Conservation (phyloP, 2,888 invertebrate species). For the Oligia latruncula region DNA sequence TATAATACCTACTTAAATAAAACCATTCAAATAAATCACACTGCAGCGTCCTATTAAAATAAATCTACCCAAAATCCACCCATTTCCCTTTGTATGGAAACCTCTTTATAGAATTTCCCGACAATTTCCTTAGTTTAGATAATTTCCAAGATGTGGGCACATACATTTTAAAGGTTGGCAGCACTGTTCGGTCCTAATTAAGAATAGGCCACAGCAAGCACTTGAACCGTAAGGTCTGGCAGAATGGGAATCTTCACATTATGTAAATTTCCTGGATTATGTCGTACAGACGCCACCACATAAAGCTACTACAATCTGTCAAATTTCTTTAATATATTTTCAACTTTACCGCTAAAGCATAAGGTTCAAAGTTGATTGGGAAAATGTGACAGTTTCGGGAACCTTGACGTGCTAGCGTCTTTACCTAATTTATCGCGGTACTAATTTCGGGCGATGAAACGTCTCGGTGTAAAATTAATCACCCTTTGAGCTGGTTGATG, state of each 20-base stretch:
- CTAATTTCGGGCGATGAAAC: slow-evolving; percentile 66
- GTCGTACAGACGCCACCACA: slow-evolving; percentile 46
- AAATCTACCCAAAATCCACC: slow-evolving; percentile 41
- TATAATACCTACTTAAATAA: slow-evolving; percentile 60
- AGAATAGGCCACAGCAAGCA: slow-evolving; percentile 69
- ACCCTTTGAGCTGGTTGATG: slow-evolving; percentile 43
- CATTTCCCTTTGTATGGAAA: slow-evolving; percentile 33
- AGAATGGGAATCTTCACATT: slow-evolving; percentile 74
- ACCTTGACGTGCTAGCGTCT: too few relatives aligned
- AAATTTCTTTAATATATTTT: too few relatives aligned
- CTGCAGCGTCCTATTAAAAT: slow-evolving; percentile 37
- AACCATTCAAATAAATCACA: slow-evolving; percentile 47
- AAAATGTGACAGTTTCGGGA: too few relatives aligned
- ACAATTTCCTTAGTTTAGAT: slow-evolving; percentile 46
- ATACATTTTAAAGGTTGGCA: slow-evolving; percentile 57
- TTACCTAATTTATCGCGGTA: slow-evolving; percentile 67
- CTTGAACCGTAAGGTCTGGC: slow-evolving; percentile 66
- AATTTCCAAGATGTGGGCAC: slow-evolving; percentile 47
- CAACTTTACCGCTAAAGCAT: too few relatives aligned
- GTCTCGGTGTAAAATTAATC: slow-evolving; percentile 59
- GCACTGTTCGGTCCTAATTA: slow-evolving; percentile 70
- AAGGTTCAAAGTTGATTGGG: too few relatives aligned
- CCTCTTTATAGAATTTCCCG: slow-evolving; percentile 30
- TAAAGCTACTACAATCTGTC: too few relatives aligned
- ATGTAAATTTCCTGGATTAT: slow-evolving; percentile 73